Conservation (phyloP, 2,113 vertebrate genomes). For the Pogonocichla stellata region DNA sequence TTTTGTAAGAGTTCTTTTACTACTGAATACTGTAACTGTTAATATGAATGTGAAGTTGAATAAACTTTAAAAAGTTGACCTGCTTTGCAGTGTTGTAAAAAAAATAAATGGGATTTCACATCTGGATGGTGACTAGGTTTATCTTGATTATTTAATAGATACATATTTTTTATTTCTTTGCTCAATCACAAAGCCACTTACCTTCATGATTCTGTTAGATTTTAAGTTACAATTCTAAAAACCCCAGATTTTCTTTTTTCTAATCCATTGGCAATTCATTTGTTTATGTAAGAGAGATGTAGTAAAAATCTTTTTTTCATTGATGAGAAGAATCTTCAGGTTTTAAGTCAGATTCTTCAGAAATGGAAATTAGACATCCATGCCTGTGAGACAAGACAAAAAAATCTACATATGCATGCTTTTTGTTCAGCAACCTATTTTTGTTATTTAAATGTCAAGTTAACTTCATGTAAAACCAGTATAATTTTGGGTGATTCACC, state of each 20-base stretch:
- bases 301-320: not conserved
- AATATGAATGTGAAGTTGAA: not conserved
- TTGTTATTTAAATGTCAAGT: constrained; percentile 14
- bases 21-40: not conserved
- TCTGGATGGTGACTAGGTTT: not conserved
- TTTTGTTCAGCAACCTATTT: not conserved
- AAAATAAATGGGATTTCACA: not conserved
- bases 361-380: not conserved
- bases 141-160: not conserved
- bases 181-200: not conserved
- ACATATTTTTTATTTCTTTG: not conserved
- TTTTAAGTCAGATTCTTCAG: not conserved
- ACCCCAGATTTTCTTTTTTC: rapidly evolving
- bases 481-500: constrained; percentile 27
- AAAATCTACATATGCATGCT: not conserved
- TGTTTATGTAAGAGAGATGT: not conserved
- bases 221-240: not conserved
- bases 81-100: not conserved
- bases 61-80: not conserved
- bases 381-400: not conserved
- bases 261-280: not conserved
- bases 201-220: not conserved
- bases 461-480: not conserved
- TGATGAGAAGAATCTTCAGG: not conserved
- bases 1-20: not conserved